Percentiles rank a stretch among this genome's conserved stretches.
These are phyloP conservation scores for Acrobasis consociella DNA, from an alignment of 2,888 invertebrate genomes.

Conservation along the genomic window DNA sequence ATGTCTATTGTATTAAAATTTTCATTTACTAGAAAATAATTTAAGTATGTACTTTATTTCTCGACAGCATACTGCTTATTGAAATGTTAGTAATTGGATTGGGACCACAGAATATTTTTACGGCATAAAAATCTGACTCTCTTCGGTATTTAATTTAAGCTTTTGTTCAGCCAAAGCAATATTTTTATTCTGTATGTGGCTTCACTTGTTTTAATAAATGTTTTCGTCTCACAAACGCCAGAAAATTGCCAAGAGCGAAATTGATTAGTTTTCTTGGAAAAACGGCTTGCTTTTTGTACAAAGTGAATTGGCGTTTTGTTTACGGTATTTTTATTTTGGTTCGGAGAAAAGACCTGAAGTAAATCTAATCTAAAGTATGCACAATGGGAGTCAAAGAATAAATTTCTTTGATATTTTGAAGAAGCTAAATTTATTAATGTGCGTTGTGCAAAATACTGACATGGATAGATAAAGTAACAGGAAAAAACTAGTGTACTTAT, in stretches of 20 bases:
- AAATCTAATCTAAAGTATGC: no score
- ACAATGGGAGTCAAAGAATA: no score
- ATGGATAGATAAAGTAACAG: no score
- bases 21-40: not conserved
- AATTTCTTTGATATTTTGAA: no score
- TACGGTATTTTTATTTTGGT: no score
- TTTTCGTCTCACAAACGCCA: not conserved
- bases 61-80: slow-evolving; percentile 22
- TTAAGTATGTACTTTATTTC: not conserved
- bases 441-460: no score
- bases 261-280: not conserved
- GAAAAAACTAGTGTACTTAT: no score
- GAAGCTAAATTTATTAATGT: no score
- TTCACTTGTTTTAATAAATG: not conserved
- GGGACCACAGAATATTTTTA: not conserved
- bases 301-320: not conserved
- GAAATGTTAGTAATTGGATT: slow-evolving; percentile 23
- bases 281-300: not conserved
- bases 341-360: no score
- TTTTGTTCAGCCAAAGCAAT: not conserved
- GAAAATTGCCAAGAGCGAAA: not conserved
- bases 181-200: not conserved
- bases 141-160: not conserved
- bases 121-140: not conserved
- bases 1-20: no score